These are phyloP conservation scores for Parnassius apollo DNA, from an alignment of 2,888 invertebrate genomes.

Conservation along the genomic window DNA sequence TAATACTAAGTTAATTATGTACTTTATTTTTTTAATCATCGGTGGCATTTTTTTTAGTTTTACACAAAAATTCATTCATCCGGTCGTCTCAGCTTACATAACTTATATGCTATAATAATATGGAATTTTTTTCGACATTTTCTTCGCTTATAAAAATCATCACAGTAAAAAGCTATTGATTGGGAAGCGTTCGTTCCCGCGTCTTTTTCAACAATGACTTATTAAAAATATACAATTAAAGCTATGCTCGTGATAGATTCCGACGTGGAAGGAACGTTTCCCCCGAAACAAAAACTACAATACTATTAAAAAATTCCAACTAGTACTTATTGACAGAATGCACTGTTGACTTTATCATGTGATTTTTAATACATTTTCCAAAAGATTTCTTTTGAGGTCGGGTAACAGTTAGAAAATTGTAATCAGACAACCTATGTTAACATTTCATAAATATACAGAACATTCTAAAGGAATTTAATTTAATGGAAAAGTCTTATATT, in stretches of 20 bases:
- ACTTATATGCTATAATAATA: slow-evolving; percentile 19
- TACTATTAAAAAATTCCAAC: not conserved
- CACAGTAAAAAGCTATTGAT: slow-evolving; percentile 18
- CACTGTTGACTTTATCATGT: not conserved
- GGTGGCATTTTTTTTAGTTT: slow-evolving; percentile 20
- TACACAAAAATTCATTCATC: slow-evolving; percentile 8
- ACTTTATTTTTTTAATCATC: slow-evolving; percentile 23
- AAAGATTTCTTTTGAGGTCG: slow-evolving; percentile 16
- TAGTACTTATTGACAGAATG: not conserved
- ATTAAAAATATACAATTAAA: slow-evolving; percentile 15
- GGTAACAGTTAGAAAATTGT: not conserved
- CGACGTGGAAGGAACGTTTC: slow-evolving; percentile 7
- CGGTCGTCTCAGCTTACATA: slow-evolving; percentile 23
- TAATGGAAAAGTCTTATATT: too few relatives aligned
- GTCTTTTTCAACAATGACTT: slow-evolving; percentile 2
- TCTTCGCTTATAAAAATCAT: slow-evolving; percentile 27
- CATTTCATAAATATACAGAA: too few relatives aligned
- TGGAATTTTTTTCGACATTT: slow-evolving; percentile 27
- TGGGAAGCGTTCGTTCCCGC: not conserved
- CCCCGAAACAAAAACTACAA: not conserved
- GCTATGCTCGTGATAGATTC: slow-evolving; percentile 5
- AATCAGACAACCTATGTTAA: not conserved
- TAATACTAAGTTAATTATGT: slow-evolving; percentile 33
- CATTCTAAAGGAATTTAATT: too few relatives aligned
- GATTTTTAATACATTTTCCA: not conserved